Evolutionary conservation across 2,888 invertebrate species (phyloP).

Genomic region (Hydropsyche betteni): DNA sequence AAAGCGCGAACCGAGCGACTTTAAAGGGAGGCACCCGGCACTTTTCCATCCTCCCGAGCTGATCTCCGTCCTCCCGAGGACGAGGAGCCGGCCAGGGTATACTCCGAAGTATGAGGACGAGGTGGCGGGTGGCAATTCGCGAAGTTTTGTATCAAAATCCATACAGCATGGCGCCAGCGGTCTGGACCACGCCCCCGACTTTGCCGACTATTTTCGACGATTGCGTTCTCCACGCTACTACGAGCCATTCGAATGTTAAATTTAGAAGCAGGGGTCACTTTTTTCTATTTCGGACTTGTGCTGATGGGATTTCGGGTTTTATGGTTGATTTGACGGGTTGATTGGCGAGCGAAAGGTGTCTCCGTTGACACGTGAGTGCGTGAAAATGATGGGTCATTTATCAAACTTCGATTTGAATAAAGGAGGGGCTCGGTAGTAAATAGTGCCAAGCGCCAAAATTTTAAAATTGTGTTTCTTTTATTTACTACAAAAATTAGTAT

Average conservation of each 20-base stretch:
- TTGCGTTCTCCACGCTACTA: conserved; percentile 23
- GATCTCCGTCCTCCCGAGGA: too few relatives aligned
- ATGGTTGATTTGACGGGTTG: too few relatives aligned
- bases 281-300: conserved; percentile 5
- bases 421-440: too few relatives aligned
- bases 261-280: not conserved
- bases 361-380: too few relatives aligned
- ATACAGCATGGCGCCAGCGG: conserved; percentile 42
- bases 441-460: too few relatives aligned
- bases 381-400: too few relatives aligned
- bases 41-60: not conserved
- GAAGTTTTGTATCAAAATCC: conserved; percentile 45
- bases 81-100: too few relatives aligned
- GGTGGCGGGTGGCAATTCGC: conserved; percentile 31
- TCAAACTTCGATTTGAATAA: too few relatives aligned
- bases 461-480: too few relatives aligned
- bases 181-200: conserved; percentile 37
- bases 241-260: not conserved
- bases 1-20: not conserved
- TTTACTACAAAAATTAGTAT: too few relatives aligned
- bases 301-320: too few relatives aligned
- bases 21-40: not conserved
- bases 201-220: conserved; percentile 29
- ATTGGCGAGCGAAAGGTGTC: too few relatives aligned
- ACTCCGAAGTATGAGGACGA: not conserved